phyloP scores from a whole-genome alignment of 2,888 invertebrate genomes.

The Hyppa rectilinea region DNA sequence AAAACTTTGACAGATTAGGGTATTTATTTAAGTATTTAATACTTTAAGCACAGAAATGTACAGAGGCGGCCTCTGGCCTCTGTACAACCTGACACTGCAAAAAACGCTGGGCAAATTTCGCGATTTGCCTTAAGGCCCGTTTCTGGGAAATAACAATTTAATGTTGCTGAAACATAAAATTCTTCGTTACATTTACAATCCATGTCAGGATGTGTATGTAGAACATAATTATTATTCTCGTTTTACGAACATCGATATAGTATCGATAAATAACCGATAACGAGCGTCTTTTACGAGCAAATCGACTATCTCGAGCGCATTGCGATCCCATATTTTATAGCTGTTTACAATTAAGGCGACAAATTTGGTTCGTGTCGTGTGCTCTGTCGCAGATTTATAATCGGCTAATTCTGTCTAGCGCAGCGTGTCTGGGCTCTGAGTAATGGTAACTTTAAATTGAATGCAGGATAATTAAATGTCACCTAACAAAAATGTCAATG shows the following conservation, averaged over 20 bases:
- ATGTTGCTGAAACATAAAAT: constrained; percentile 58
- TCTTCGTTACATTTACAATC: constrained; percentile 52
- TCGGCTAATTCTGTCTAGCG: constrained; percentile 72
- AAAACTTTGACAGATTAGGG: too few species aligned
- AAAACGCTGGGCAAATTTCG: too few species aligned
- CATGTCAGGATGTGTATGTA: constrained; percentile 57
- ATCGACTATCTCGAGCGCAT: constrained; percentile 68
- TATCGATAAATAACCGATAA: constrained; percentile 67
- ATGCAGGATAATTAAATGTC: constrained; percentile 33
- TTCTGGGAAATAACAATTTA: constrained; percentile 56
- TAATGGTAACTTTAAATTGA: constrained; percentile 63
- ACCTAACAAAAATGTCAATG: constrained; percentile 47
- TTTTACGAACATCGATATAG: constrained; percentile 66
- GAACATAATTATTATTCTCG: constrained; percentile 50
- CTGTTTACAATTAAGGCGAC: constrained; percentile 75
- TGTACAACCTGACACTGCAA: too few species aligned
- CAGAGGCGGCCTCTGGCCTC: too few species aligned
- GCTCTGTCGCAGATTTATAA: constrained; percentile 72
- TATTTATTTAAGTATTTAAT: too few species aligned
- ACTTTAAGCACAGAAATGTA: too few species aligned
- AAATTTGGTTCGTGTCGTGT: constrained; percentile 67
- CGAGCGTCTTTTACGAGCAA: constrained; percentile 73
- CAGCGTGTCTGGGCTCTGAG: constrained; percentile 58
- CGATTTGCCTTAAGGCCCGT: constrained; percentile 20
- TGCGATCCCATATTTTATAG: constrained; percentile 72